Evolutionary conservation across 2,113 vertebrate genomes (phyloP).

Genomic region (Peromyscus polionotus): DNA sequence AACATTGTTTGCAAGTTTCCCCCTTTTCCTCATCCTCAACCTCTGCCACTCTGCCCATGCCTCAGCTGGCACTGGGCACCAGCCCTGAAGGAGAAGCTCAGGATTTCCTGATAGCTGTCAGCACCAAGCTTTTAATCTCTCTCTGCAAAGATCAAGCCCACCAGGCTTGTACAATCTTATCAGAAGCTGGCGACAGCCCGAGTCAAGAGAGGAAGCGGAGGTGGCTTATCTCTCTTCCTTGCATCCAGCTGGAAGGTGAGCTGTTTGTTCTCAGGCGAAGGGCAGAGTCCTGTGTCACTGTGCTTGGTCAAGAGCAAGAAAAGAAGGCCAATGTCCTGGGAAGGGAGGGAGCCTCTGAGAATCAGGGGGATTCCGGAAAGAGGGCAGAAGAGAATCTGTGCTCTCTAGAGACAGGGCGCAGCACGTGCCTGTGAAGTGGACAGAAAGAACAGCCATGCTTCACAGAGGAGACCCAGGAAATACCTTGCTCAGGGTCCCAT

Average conservation of each 20-base stretch:
- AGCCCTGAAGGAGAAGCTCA: neutral
- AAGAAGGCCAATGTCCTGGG: neutral
- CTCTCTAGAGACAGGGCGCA: neutral
- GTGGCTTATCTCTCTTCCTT: constrained; percentile 43
- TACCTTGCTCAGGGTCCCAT: fast-evolving
- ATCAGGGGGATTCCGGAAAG: neutral
- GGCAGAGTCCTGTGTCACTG: neutral
- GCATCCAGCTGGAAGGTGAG: neutral
- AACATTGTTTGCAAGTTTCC: neutral
- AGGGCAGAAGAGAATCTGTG: neutral
- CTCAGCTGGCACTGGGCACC: neutral
- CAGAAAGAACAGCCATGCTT: neutral
- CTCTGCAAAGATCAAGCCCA: neutral
- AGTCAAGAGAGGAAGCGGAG: constrained; percentile 13
- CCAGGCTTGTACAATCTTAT: constrained; percentile 17
- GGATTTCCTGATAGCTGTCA: neutral
- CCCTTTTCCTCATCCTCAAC: neutral
- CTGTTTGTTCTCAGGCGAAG: neutral
- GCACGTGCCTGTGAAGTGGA: neutral
- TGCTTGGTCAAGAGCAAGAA: neutral
- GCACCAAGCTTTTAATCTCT: constrained; percentile 18
- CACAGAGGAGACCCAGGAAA: neutral
- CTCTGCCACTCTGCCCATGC: neutral
- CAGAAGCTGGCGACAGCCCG: neutral
- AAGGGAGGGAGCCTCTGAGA: neutral